These are phyloP conservation scores for Pristionchus exspectatus DNA, from an alignment of 2,888 invertebrate genomes.

Conservation along the genomic window DNA sequence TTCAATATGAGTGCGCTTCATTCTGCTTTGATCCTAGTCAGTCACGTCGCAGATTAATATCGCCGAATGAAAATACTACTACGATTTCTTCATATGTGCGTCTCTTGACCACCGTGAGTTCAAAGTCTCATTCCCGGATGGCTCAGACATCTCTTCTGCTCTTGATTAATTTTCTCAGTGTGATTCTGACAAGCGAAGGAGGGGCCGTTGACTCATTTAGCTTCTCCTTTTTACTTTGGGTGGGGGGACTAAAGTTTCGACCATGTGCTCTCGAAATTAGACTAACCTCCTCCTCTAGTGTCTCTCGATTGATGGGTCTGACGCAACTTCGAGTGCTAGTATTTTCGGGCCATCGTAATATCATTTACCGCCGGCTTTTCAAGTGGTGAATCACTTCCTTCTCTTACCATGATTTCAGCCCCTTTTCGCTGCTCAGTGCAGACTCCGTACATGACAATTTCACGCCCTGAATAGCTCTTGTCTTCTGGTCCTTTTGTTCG, in stretches of 20 bases:
- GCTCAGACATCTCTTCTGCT: neutral
- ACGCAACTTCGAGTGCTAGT: neutral
- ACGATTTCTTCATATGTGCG: too few species aligned
- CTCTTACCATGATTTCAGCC: neutral
- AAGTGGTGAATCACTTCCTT: slow-evolving; percentile 16
- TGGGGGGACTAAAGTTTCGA: neutral
- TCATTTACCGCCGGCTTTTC: neutral
- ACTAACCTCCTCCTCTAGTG: neutral
- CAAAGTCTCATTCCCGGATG: neutral
- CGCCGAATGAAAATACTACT: too few species aligned
- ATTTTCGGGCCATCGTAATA: neutral
- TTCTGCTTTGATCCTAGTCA: too few species aligned
- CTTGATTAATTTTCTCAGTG: neutral
- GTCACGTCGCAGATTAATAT: too few species aligned
- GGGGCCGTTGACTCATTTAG: neutral
- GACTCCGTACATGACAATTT: neutral
- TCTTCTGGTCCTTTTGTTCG: neutral
- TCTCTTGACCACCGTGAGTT: neutral
- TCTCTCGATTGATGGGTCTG: neutral
- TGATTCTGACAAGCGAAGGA: slow-evolving; percentile 14
- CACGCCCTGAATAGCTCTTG: neutral
- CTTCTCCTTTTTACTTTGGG: neutral
- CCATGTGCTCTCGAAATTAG: neutral
- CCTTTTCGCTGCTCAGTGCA: neutral
- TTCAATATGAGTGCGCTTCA: too few species aligned